Conservation (phyloP, 2,113 vertebrate species). For the Arothron firmamentum region DNA sequence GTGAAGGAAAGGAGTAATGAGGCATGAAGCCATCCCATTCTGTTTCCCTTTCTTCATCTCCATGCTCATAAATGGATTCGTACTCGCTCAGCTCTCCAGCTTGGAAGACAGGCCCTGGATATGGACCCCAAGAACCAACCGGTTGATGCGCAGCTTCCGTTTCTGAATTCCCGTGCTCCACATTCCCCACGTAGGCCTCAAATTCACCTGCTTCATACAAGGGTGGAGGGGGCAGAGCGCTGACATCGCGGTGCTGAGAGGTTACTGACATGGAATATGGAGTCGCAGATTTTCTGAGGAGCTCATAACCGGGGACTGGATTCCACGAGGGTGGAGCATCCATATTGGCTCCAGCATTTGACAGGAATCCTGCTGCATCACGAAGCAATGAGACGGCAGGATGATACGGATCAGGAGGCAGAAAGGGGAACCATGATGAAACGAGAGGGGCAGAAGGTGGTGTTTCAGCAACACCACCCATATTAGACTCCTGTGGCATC, state of each 20-base stretch:
- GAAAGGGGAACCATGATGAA: not conserved
- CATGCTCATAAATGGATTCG: not conserved
- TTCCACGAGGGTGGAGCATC: not conserved
- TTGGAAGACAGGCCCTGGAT: not conserved
- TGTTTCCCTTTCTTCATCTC: not conserved
- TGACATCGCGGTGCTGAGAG: not conserved
- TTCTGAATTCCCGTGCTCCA: not conserved
- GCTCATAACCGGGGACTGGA: not conserved
- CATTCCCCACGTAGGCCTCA: not conserved
- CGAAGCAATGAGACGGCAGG: not conserved
- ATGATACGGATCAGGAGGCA: not conserved
- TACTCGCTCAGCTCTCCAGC: not conserved
- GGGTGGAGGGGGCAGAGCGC: not conserved
- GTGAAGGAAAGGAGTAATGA: too few relatives aligned
- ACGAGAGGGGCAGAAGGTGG: not conserved
- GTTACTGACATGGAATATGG: not conserved
- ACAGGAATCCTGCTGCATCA: not conserved
- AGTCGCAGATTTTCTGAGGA: not conserved
- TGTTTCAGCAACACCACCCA: not conserved
- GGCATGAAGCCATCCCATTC: not conserved
- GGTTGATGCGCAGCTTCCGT: conserved; percentile 5
- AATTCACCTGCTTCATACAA: conserved; percentile 2
- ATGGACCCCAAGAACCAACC: not conserved
- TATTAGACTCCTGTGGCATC: not conserved
- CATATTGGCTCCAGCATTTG: too few relatives aligned